Base-by-base conservation (phyloP, 1,140 invertebrate genomes). In the Zaprionus ornatus region DNA sequence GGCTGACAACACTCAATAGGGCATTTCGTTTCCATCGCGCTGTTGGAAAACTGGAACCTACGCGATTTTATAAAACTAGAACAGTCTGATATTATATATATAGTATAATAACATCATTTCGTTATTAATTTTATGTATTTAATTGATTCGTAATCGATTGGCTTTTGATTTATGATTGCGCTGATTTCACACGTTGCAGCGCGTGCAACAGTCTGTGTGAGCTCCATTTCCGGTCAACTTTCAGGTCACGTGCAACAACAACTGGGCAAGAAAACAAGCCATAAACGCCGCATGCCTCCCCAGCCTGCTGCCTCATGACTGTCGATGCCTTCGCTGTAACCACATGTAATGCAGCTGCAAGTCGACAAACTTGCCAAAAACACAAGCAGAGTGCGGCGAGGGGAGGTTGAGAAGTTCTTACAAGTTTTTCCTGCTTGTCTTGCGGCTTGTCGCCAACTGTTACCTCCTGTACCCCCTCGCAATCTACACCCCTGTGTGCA, bases 341-440 rank as follows among this genome's bases (percentile, higher is more conserved):
- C 81, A 84, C 81, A 84, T 84, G 81, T 84, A 84, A 80, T 84
- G 81, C 81, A 84, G 77, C 81, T 68, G 60, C 80, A 77, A 84
- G 73, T 74, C 77, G 64, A 69, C 81, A 84, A 84, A 84, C 77
- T 84, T 84, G 80, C 68, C 66, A 71, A 69, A 81, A 57, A 66
- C 67, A 79, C 23, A 66, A 70, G 48, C 60, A 55, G 57, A 23
- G 63, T 55, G 60, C 40, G 52, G 48, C 45, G 48, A 32, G 25
- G 37, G 55, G 56, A 62, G 57, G 13, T 45, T 23, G 21, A 45
- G 55, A 70, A 79, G 71, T 82, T 82, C 80, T 83, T 80, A 69
- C 72, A 83, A 83, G 72, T 84, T 83, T 83, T 72, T 68, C 63
- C 32, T 59, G 65, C 27, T 68, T 61, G 37, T 80, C 68, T 67